Evolutionary conservation across 2,888 invertebrate species (phyloP).

Genomic region (Sinelater perroti): DNA sequence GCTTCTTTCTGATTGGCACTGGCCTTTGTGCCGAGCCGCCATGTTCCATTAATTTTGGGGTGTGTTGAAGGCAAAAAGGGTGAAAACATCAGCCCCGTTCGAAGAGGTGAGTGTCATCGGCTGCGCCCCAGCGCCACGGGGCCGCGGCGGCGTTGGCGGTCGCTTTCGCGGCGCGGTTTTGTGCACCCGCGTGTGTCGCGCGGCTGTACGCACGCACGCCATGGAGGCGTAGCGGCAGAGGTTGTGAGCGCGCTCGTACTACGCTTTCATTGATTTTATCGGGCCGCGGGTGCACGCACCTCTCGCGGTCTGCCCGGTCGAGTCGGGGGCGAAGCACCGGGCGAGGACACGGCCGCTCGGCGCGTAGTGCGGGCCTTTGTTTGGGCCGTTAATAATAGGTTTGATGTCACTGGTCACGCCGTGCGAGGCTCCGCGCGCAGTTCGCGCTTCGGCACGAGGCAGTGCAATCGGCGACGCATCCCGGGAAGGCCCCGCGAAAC

Average conservation of each 20-base stretch:
- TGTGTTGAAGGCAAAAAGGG: constrained; percentile 59
- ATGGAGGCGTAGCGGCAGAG: constrained; percentile 28
- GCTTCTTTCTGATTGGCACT: constrained; percentile 55
- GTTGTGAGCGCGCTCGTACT: constrained; percentile 28
- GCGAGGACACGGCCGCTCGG: no score
- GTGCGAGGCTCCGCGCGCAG: not conserved
- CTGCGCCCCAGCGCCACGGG: constrained; percentile 34
- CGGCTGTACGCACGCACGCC: constrained; percentile 28
- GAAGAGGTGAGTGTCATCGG: constrained; percentile 50
- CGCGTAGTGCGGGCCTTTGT: constrained; percentile 19
- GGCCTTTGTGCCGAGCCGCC: constrained; percentile 66
- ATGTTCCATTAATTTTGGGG: constrained; percentile 82
- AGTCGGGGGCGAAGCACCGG: no score
- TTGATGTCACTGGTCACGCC: constrained; percentile 31
- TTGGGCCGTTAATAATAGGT: constrained; percentile 33
- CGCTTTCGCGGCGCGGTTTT: not conserved
- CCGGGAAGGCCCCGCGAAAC: no score
- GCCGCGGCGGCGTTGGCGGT: constrained; percentile 13
- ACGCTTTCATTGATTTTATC: constrained; percentile 30
- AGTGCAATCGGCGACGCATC: no score
- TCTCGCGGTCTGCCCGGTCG: no score
- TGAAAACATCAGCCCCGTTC: constrained; percentile 56
- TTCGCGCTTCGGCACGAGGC: no score
- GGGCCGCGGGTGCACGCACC: no score
- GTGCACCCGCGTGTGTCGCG: not conserved